These are phyloP conservation scores for Dusona sp. DNA, from an alignment of 2,888 invertebrate genomes.

Conservation along the genomic window DNA sequence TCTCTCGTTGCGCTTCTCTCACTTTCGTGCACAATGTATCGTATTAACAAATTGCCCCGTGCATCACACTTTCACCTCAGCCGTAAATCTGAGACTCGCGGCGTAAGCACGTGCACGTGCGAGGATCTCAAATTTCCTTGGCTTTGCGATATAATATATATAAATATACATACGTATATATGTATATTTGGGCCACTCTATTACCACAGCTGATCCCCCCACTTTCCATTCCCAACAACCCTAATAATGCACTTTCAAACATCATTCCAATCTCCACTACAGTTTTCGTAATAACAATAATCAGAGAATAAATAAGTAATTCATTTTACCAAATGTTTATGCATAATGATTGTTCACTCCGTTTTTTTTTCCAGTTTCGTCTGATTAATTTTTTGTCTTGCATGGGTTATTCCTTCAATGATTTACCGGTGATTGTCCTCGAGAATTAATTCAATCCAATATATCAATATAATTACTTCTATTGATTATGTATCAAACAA, in stretches of 20 bases:
- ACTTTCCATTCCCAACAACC: not conserved
- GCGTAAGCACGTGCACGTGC: slow-evolving; percentile 60
- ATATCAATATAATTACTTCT: not conserved
- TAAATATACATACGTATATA: not conserved
- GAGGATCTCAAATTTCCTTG: slow-evolving; percentile 54
- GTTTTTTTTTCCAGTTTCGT: not conserved
- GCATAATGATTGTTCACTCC: not conserved
- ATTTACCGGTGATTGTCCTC: not conserved
- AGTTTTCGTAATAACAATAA: not conserved
- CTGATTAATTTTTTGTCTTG: not conserved
- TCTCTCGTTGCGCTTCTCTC: slow-evolving; percentile 38
- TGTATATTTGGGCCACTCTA: not conserved
- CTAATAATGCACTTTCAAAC: not conserved
- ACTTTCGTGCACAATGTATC: slow-evolving; percentile 72
- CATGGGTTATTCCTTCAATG: not conserved
- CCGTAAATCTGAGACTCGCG: slow-evolving; percentile 64
- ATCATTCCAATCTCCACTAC: not conserved
- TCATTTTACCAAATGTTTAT: not conserved
- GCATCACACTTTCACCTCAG: slow-evolving; percentile 64
- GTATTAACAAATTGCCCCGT: slow-evolving; percentile 76
- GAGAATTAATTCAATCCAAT: not conserved
- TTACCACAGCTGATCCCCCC: not conserved
- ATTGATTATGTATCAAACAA: not conserved
- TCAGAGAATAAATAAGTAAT: not conserved
- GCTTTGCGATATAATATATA: slow-evolving; percentile 2